Percentiles rank a stretch among this genome's conserved stretches.
phyloP scores from a whole-genome alignment of 1,140 invertebrate genomes.

The Holotrichia oblita region DNA sequence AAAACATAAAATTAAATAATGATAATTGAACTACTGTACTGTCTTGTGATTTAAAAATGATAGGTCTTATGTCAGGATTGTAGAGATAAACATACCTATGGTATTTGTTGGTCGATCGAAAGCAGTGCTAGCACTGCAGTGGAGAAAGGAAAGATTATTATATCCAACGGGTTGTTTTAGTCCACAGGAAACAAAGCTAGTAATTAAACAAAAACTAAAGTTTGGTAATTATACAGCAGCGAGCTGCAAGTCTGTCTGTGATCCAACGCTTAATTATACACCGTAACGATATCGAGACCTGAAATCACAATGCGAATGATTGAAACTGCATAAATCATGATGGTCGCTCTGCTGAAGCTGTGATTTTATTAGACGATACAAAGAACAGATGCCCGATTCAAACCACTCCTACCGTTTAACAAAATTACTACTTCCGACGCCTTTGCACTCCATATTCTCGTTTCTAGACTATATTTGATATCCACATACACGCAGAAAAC shows the following conservation, averaged over 20 bases:
- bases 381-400: conserved; percentile 34
- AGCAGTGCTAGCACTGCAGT: background rate
- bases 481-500: conserved; percentile 1
- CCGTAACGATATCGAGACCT: conserved; percentile 36
- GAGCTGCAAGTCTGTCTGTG: conserved; percentile 11
- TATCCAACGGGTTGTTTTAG: conserved; percentile 38
- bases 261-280: conserved; percentile 36
- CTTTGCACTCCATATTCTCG: conserved; percentile 36
- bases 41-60: conserved; percentile 12
- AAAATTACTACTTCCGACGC: conserved; percentile 38
- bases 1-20: background rate
- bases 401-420: conserved; percentile 40
- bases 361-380: conserved; percentile 41
- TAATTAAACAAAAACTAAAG: conserved; percentile 39
- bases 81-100: conserved; percentile 2
- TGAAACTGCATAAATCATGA: conserved; percentile 40
- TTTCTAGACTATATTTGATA: conserved; percentile 19
- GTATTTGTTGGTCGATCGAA: background rate
- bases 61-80: background rate
- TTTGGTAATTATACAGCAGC: conserved; percentile 39
- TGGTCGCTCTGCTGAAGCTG: conserved; percentile 30
- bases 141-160: conserved; percentile 38
- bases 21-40: conserved; percentile 12
- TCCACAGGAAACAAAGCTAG: conserved; percentile 36
- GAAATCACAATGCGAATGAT: conserved; percentile 41